Percentiles rank a stretch among this genome's conserved stretches.
Conservation (phyloP, 2,888 invertebrate genomes). For the Nematopogon swammerdamellus region DNA sequence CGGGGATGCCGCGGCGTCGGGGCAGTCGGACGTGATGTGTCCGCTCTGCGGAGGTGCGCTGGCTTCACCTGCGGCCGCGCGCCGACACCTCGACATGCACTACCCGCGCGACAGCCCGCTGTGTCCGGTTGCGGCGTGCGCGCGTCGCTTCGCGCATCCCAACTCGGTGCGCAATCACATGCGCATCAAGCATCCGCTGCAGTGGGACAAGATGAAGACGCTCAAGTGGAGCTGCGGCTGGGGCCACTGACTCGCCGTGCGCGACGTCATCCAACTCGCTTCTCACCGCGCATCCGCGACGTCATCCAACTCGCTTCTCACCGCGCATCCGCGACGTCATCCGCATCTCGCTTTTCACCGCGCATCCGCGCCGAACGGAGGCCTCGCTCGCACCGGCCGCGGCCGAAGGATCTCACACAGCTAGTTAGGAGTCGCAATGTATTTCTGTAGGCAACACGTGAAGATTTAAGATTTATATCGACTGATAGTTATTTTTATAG, state of each 20-base stretch:
- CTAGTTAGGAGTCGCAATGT: not conserved
- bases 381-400: no score
- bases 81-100: constrained; percentile 76
- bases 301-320: no score
- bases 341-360: no score
- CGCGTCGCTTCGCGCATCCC: constrained; percentile 75
- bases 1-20: constrained; percentile 14
- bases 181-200: constrained; percentile 76
- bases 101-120: constrained; percentile 81
- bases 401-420: not conserved
- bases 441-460: not conserved
- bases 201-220: constrained; percentile 83
- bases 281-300: no score
- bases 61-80: constrained; percentile 63
- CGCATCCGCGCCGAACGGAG: no score
- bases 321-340: no score
- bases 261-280: no score
- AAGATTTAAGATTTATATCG: constrained; percentile 31
- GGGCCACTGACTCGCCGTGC: constrained; percentile 23
- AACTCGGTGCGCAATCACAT: constrained; percentile 87
- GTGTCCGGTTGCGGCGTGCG: constrained; percentile 75
- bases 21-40: constrained; percentile 44
- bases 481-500: constrained; percentile 57
- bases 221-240: constrained; percentile 68
- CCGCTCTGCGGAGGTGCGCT: constrained; percentile 70